Base-by-base conservation (phyloP, 2,113 vertebrate species). In the Siniperca chuatsi region DNA sequence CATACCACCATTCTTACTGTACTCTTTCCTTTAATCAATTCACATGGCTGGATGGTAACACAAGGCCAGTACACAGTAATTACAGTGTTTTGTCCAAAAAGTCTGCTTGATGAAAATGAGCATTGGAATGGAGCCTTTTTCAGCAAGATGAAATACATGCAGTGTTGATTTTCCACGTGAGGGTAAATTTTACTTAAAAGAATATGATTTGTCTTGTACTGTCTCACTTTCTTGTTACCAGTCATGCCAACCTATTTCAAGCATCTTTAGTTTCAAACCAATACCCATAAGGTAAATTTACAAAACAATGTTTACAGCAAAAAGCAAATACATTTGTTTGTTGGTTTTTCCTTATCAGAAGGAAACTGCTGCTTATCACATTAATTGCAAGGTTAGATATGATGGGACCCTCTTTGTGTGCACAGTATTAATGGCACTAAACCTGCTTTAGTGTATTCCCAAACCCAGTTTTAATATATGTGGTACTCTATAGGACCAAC, bases 401-500 rank as follows among this genome's bases (percentile, higher is more conserved):
- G 77, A 86, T 83, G 86, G 84, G 78, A 89, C 62, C 83, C 75
- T 84, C 57, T 89, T 74, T 77, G 75, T 79, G 87, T 88, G 67
- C 79, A 87, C 90, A 85, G 82, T 79, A 82, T 90, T 71, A 70
- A 85, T 83, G 58, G 78, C 88, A 90, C 93, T 87, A 74, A 90
- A 72, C 75, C 86, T 84, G 88, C 81, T 89, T 83, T 78, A 77
- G 83, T 88, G 84, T 89, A 75, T 70, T 79, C 79, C 84, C 75
- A 81, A 84, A 79, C 68, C 50, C 76, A 81, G 86, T 92, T 90
- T 90, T 83, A 89, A 81, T 79, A 85, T 81, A 90, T 85, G 86
- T 93, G 81, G 80, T 92, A 90, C 85, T 87, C 84, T 79, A 79
- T 87, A 92, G 90, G 89, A 93, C 90, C 90, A 92, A 91, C 87